These are phyloP conservation scores for Mythimna albipuncta DNA, from an alignment of 2,888 invertebrate species.

Conservation along the genomic window DNA sequence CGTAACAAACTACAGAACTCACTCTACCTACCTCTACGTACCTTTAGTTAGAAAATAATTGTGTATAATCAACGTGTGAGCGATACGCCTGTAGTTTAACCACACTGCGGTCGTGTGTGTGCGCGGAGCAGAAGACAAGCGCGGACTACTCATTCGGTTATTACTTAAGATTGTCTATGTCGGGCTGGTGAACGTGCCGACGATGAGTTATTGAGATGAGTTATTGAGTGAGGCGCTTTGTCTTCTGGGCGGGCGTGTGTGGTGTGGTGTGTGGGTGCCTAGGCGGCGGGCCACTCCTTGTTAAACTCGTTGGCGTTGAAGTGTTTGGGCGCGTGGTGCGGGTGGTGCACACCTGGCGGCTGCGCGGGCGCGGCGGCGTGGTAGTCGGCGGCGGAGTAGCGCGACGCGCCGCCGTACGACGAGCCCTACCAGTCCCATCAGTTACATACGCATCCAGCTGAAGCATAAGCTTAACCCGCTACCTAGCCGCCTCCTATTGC, in stretches of 20 bases:
- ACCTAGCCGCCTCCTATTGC: conserved; percentile 46
- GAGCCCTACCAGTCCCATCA: conserved; percentile 82
- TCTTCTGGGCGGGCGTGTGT: neutral
- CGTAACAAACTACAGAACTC: conserved; percentile 64
- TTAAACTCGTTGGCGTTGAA: conserved; percentile 89
- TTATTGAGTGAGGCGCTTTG: neutral
- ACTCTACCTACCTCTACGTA: conserved; percentile 67
- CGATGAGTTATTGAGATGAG: neutral
- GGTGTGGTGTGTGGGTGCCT: conserved; percentile 56
- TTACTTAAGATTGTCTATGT: neutral
- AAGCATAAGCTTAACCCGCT: conserved; percentile 63
- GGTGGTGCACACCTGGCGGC: conserved; percentile 89
- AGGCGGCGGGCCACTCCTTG: conserved; percentile 91
- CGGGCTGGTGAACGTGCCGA: neutral
- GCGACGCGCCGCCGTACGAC: conserved; percentile 89
- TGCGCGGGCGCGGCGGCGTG: conserved; percentile 84
- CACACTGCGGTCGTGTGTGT: conserved; percentile 58
- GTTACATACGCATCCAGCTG: conserved; percentile 67
- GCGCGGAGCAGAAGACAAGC: conserved; percentile 46
- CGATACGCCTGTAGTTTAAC: conserved; percentile 58
- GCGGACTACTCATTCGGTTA: neutral
- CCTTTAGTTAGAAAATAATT: conserved; percentile 59
- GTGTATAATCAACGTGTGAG: conserved; percentile 58
- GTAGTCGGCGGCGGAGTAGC: conserved; percentile 86
- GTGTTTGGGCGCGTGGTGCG: conserved; percentile 91